Evolutionary conservation across 2,113 vertebrate genomes (phyloP), one percentile per base, ranked within the genome.

Genomic region (Vimba vimba): DNA sequence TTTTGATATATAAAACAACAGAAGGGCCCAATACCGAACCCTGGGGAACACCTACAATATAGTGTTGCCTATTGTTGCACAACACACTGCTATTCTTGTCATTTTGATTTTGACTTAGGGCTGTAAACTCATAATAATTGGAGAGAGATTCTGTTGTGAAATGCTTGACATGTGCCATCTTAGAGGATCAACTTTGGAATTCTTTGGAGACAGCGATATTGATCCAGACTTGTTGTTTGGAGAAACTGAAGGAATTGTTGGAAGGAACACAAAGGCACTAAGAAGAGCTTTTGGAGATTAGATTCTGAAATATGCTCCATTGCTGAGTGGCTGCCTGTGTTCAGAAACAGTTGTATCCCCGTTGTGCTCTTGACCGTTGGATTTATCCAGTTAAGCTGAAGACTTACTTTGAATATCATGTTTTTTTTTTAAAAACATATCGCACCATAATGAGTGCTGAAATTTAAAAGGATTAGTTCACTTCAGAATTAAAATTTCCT

Each of bases 111-210:
- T 59, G 76, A 78, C 27, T 33, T 50, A 79, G 30, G 77, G 10
- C 55, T 39, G 52, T 43, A 60, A 25, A 79, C 8, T 43, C 13
- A 17, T 36, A 79, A 25, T 43, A 60, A 62, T 19, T 79, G 59
- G 77, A 30, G 25, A 64, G 39, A 81, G 23, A 81, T 81, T 81
- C 15, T 66, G 59, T 23, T 81, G 79, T 13, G 59, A 30, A 64
- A 80, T 80, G n/a, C 78, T 45, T 80, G 39, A 80, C 59, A 62
- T 64, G 59, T 80, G 12, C 39, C 39, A 30, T 64, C 79, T 81
- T 80, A 80, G 57, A 80, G 78, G 57, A 80, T 80, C 59, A 62
- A 27, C 78, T 43, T 64, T 47, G 33, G 36, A 64, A 80, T 45
- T 80, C 36, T 45, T 62, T 27, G 23, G 36, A 80, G 36, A 64